Percentiles rank a stretch among this genome's conserved stretches.
phyloP scores from a whole-genome alignment of 2,888 invertebrate species.

The Latheticus oryzae region DNA sequence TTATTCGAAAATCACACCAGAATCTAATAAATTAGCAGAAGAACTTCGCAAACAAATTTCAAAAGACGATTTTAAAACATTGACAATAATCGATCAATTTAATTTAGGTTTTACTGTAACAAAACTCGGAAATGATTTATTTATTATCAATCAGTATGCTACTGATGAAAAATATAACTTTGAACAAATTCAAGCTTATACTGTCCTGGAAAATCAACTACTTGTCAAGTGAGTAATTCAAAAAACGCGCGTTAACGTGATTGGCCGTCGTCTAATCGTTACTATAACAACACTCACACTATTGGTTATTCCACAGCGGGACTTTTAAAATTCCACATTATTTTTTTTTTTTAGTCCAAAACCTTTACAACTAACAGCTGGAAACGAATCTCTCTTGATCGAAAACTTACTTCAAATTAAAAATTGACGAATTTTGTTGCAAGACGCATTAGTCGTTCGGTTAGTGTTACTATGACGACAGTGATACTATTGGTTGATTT shows the following conservation, averaged over 20 bases:
- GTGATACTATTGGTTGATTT: too few relatives aligned
- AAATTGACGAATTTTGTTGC: constrained; percentile 77
- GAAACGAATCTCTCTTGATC: constrained; percentile 87
- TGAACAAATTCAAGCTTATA: constrained; percentile 87
- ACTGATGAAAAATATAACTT: constrained; percentile 98
- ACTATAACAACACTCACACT: too few relatives aligned
- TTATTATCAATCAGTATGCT: constrained; percentile 99
- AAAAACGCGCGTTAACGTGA: too few relatives aligned
- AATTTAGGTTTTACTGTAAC: constrained; percentile 97
- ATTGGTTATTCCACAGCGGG: constrained; percentile 12
- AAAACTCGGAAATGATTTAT: constrained; percentile 86
- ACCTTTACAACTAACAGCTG: constrained; percentile 83
- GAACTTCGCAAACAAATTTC: constrained; percentile 86
- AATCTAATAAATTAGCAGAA: constrained; percentile 84
- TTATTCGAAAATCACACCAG: constrained; percentile 81
- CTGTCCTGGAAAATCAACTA: constrained; percentile 85
- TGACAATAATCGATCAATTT: constrained; percentile 91
- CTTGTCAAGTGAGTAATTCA: constrained; percentile 79
- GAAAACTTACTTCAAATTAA: constrained; percentile 94
- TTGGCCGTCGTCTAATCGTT: too few relatives aligned
- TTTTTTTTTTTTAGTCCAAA: constrained; percentile 76
- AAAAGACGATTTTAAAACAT: constrained; percentile 82
- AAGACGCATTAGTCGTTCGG: too few relatives aligned
- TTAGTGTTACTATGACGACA: too few relatives aligned
- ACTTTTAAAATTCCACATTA: constrained; percentile 16